Evolutionary conservation across 2,888 invertebrate species (phyloP).

Genomic region (Erebia palarica): DNA sequence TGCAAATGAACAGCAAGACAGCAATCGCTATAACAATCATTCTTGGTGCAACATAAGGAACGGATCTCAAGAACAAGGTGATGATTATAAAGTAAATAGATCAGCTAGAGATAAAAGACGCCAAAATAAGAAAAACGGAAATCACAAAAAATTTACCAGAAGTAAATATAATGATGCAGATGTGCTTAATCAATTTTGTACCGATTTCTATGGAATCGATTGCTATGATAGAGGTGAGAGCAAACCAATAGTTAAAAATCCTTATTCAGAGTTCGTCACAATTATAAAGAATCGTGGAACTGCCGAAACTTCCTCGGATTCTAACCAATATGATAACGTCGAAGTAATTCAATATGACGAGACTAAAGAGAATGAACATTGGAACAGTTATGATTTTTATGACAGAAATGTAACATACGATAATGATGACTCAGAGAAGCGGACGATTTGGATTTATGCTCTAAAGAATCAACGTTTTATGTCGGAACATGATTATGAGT

Average conservation of each 20-base stretch:
- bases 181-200: constrained; percentile 26
- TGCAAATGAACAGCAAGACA: constrained; percentile 27
- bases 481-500: constrained; percentile 52
- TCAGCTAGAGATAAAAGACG: constrained; percentile 54
- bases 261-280: constrained; percentile 56
- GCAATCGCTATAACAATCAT: constrained; percentile 31
- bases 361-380: constrained; percentile 38
- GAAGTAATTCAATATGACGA: constrained; percentile 45
- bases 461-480: constrained; percentile 61
- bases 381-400: constrained; percentile 43
- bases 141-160: neutral
- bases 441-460: constrained; percentile 68
- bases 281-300: constrained; percentile 53
- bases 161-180: constrained; percentile 23
- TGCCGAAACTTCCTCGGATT: constrained; percentile 57
- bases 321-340: constrained; percentile 42
- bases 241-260: constrained; percentile 36
- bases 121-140: constrained; percentile 9
- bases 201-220: constrained; percentile 30
- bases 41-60: constrained; percentile 46
- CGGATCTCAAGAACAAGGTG: constrained; percentile 43
- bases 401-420: constrained; percentile 49
- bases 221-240: constrained; percentile 14
- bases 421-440: constrained; percentile 48
- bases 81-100: constrained; percentile 48